Evolutionary conservation across 2,888 invertebrate species (phyloP).

Genomic region (Capitulum mitella): DNA sequence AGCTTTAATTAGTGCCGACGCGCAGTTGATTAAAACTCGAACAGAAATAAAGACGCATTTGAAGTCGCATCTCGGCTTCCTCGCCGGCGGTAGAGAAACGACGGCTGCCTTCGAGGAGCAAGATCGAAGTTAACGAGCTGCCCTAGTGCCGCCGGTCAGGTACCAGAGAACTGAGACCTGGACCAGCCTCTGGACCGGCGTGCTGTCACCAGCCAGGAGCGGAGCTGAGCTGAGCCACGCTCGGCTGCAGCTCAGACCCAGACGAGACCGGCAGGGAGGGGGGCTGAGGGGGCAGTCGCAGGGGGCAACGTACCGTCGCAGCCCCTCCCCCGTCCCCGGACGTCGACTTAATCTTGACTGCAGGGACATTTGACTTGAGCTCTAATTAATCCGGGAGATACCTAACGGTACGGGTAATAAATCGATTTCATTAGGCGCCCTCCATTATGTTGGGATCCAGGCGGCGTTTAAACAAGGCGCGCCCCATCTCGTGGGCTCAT

Average conservation of each 20-base stretch:
- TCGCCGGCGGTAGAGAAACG: neutral
- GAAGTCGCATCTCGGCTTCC: neutral
- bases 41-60: constrained; percentile 8
- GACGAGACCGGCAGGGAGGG: too few relatives aligned
- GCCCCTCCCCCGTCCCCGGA: neutral
- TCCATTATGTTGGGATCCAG: neutral
- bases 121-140: too few relatives aligned
- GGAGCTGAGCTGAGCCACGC: too few relatives aligned
- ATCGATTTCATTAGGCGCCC: constrained; percentile 19
- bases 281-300: neutral
- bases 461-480: neutral
- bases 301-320: neutral
- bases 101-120: too few relatives aligned
- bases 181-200: too few relatives aligned
- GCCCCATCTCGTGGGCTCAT: neutral
- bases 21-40: constrained; percentile 14
- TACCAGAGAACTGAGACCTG: too few relatives aligned
- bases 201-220: too few relatives aligned
- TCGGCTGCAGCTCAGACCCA: too few relatives aligned
- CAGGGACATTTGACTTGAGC: constrained; percentile 12
- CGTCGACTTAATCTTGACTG: neutral
- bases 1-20: constrained; percentile 17
- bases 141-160: too few relatives aligned
- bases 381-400: neutral
- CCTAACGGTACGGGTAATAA: neutral